Evolutionary conservation across 2,113 vertebrate genomes (phyloP), one percentile per base, ranked within the genome.

Genomic region (Chunga burmeisteri): DNA sequence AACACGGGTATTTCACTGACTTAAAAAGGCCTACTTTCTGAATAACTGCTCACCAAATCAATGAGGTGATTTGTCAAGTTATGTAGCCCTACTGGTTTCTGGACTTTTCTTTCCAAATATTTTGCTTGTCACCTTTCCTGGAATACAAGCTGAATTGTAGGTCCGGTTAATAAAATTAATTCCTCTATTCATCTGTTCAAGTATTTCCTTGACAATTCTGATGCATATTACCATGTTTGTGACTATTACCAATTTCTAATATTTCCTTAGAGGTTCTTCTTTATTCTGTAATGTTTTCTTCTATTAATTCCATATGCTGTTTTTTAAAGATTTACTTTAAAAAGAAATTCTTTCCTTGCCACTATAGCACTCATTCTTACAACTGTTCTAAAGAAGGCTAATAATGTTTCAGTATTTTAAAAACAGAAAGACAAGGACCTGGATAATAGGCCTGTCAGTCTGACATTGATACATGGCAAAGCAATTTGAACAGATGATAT

Each of bases 391-490:
- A 78, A 86, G 50, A 86, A 74, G 38, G 16, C 21, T 78, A 90
- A 70, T 38, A 19, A 56, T 88, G 40, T 62, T 42, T 38, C 71
- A 90, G n/a, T 68, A 79, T 55, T 93, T 93, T 63, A 93, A 88
- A 94, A 88, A 44, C 9, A 86, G 67, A 86, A 93, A 92, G 25
- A 34, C 30, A 80, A 90, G 71, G 79, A 93, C 63, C 81, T 86
- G 79, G 47, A 22, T 93, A 94, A 95, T 38, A 91, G 30, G 77
- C 16, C 56, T 84, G 52, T 72, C 75, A 92, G 61, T 84, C 68
- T 86, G 52, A 84, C 86, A 93, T 23, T 75, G 77, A 94, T 79
- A 95, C 34, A 83, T 29, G 27, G 88, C 68, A 94, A 94, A 96
- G 66, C 25, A 81, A 52, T 89, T 90, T 83, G 68, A 96, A 89